phyloP scores from a whole-genome alignment of 1,140 invertebrate species.

The Diabrotica undecimpunctata region DNA sequence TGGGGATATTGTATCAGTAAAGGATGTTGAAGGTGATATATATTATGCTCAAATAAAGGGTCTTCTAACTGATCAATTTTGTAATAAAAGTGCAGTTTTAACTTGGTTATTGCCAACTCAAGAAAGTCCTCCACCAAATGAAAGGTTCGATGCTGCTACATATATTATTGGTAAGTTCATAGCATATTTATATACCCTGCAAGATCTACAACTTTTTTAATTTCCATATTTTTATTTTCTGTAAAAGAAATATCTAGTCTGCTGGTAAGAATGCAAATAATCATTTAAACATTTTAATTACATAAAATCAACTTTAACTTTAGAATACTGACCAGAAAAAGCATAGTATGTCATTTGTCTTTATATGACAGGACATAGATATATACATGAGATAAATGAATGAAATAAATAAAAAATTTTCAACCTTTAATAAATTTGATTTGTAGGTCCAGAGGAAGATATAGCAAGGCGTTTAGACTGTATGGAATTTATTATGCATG shows the following conservation, averaged over 20 bases:
- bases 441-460: constrained; percentile 83
- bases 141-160: constrained; percentile 84
- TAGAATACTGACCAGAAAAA: no score
- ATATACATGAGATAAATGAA: no score
- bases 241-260: not conserved
- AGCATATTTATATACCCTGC: no score
- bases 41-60: constrained; percentile 90
- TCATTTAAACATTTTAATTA: no score
- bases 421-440: no score
- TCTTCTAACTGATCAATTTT: constrained; percentile 87
- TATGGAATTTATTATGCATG: constrained; percentile 91
- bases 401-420: no score
- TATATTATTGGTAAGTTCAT: constrained; percentile 73
- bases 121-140: constrained; percentile 70
- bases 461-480: constrained; percentile 79
- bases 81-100: constrained; percentile 89
- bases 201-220: not conserved
- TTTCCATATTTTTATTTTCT: not conserved
- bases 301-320: no score
- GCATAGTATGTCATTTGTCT: no score
- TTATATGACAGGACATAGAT: no score
- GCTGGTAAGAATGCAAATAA: no score
- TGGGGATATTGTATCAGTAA: constrained; percentile 86
- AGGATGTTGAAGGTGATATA: constrained; percentile 70
- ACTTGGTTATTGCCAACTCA: constrained; percentile 88